Evolutionary conservation across 2,113 vertebrate genomes (phyloP).

Genomic region (Dasypus novemcinctus): DNA sequence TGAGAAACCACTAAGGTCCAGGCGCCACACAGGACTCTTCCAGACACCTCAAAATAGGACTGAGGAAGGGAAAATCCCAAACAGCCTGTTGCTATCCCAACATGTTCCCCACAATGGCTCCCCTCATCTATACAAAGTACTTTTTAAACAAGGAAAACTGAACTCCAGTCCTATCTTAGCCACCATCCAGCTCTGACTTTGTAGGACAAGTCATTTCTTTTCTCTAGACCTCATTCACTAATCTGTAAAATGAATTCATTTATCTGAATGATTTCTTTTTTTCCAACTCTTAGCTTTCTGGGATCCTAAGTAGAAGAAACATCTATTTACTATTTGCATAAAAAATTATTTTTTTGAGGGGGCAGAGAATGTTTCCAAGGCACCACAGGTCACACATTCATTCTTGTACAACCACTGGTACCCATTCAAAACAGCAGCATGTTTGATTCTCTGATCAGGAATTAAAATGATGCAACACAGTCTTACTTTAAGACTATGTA

Average conservation of each 20-base stretch:
- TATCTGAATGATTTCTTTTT: not conserved
- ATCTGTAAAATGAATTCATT: not conserved
- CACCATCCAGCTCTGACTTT: not conserved
- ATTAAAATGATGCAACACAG: not conserved
- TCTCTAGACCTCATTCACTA: not conserved
- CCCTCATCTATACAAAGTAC: not conserved
- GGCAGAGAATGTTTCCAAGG: not conserved
- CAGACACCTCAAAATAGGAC: not conserved
- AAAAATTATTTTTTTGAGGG: not conserved
- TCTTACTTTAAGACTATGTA: not conserved
- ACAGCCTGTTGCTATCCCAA: not conserved
- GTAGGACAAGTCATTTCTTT: not conserved
- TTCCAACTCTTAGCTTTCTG: not conserved
- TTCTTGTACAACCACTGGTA: not conserved
- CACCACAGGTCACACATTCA: not conserved
- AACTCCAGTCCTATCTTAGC: not conserved
- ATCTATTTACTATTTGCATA: not conserved
- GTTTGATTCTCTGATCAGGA: not conserved
- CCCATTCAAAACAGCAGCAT: not conserved
- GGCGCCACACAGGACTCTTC: not conserved
- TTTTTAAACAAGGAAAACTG: not conserved
- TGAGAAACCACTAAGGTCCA: not conserved
- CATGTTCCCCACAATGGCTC: not conserved
- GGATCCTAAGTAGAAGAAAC: not conserved
- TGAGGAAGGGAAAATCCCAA: not conserved